Evolutionary conservation across 2,113 vertebrate species (phyloP).

Genomic region (Anser cygnoides): DNA sequence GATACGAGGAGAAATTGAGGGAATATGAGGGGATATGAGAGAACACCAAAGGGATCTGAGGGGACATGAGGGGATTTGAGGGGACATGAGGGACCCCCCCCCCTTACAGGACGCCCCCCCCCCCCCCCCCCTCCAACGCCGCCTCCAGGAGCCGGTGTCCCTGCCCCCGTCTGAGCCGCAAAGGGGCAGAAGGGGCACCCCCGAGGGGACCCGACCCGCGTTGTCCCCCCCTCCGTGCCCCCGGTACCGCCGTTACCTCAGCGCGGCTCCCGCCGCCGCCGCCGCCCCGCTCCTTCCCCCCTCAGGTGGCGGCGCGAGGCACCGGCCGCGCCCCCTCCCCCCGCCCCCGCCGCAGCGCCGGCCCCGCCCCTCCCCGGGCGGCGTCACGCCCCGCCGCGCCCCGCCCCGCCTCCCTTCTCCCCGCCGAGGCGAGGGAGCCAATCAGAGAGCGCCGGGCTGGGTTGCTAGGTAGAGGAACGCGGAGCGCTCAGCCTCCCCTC

Average conservation of each 20-base stretch:
- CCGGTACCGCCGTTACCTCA: not conserved
- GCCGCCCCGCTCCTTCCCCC: not conserved
- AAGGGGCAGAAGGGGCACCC: too few relatives aligned
- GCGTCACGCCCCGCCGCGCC: not conserved
- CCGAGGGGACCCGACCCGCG: too few relatives aligned
- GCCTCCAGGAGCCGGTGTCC: not conserved
- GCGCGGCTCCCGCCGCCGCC: not conserved
- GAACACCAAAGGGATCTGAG: too few relatives aligned
- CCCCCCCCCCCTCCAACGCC: not conserved
- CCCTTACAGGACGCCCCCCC: not conserved
- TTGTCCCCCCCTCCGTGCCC: too few relatives aligned
- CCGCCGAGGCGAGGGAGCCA: not conserved
- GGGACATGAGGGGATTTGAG: too few relatives aligned
- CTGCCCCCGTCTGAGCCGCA: not conserved
- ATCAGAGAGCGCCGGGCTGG: not conserved
- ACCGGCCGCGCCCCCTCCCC: not conserved
- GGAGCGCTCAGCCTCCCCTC: too few relatives aligned
- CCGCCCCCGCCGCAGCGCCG: not conserved
- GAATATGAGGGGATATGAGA: too few relatives aligned
- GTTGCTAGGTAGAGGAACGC: slow-evolving; percentile 35
- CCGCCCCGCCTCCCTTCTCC: not conserved
- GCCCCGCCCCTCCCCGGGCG: not conserved
- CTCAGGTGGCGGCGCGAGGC: not conserved
- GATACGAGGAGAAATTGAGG: too few relatives aligned
- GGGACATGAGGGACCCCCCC: too few relatives aligned